These are phyloP conservation scores for Caranx melampygus DNA, from an alignment of 2,113 vertebrate genomes.

Conservation along the genomic window DNA sequence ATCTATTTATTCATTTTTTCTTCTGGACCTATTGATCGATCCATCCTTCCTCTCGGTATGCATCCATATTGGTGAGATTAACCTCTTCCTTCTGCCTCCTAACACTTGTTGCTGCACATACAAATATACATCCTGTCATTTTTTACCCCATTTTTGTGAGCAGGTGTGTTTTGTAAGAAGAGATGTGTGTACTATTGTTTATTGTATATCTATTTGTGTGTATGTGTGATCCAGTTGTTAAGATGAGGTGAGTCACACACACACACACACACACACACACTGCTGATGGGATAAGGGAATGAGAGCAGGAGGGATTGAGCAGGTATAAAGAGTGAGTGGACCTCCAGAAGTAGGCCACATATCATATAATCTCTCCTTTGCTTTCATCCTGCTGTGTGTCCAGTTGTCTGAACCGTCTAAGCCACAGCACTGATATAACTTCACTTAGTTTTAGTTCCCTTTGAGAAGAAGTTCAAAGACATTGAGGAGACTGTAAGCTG, in stretches of 20 bases:
- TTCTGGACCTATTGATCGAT: neutral
- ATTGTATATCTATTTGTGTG: neutral
- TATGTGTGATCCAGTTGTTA: constrained; percentile 21
- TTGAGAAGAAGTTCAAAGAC: neutral
- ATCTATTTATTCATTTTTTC: neutral
- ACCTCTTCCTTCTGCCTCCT: neutral
- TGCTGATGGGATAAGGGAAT: constrained; percentile 52
- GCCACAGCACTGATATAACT: neutral
- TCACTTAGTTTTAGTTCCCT: neutral
- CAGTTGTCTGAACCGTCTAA: neutral
- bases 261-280: neutral
- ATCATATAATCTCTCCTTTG: constrained; percentile 40
- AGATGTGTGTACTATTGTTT: neutral
- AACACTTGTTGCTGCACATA: constrained; percentile 22
- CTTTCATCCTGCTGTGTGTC: constrained; percentile 1
- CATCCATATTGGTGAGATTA: constrained; percentile 47
- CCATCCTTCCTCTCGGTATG: neutral
- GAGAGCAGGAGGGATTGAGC: constrained; percentile 13
- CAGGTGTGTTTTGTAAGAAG: neutral
- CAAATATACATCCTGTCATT: neutral
- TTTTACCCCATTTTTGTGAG: neutral
- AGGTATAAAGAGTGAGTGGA: constrained; percentile 16
- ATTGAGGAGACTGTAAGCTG: neutral
- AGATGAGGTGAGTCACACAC: constrained; percentile 28
- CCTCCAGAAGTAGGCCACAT: constrained; percentile 40